Percentiles rank a stretch among this genome's conserved stretches.
Conservation (phyloP, 2,113 vertebrate genomes). For the zebrafish (Danio rerio) region DNA sequence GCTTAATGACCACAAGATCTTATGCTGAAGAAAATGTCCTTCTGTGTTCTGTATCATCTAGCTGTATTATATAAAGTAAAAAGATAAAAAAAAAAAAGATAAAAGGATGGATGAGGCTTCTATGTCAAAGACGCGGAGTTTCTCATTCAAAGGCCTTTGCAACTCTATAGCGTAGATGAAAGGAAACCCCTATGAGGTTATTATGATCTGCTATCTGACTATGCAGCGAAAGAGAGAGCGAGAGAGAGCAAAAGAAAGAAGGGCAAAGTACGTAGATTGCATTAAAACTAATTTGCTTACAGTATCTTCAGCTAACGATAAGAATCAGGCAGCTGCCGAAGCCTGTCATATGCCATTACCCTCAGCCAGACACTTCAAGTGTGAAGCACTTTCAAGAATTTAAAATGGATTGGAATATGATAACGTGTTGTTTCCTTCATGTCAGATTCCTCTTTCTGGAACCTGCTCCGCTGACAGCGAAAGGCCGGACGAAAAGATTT, state of each 20-base stretch:
- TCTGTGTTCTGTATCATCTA: neutral
- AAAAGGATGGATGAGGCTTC: neutral
- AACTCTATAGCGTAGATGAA: constrained; percentile 40
- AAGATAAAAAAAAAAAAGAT: neutral
- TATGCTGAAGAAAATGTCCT: neutral
- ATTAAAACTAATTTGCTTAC: constrained; percentile 58
- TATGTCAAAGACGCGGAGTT: constrained; percentile 27
- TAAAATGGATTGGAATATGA: constrained; percentile 24
- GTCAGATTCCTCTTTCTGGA: neutral
- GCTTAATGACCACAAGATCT: no score
- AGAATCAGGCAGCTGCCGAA: constrained; percentile 30
- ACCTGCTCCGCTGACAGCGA: neutral
- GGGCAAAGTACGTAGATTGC: constrained; percentile 25
- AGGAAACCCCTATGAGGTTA: constrained; percentile 49
- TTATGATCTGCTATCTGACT: constrained; percentile 43
- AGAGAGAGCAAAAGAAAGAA: neutral
- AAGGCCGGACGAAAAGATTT: neutral
- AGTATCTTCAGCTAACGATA: constrained; percentile 53
- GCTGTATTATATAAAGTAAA: neutral
- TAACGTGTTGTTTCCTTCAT: constrained; percentile 14
- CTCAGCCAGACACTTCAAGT: constrained; percentile 17
- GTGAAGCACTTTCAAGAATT: constrained; percentile 23
- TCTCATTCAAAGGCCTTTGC: constrained; percentile 15
- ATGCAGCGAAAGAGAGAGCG: neutral
- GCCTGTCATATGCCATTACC: constrained; percentile 52